Evolutionary conservation across 2,113 vertebrate genomes (phyloP).

Genomic region (Elaphurus davidianus): DNA sequence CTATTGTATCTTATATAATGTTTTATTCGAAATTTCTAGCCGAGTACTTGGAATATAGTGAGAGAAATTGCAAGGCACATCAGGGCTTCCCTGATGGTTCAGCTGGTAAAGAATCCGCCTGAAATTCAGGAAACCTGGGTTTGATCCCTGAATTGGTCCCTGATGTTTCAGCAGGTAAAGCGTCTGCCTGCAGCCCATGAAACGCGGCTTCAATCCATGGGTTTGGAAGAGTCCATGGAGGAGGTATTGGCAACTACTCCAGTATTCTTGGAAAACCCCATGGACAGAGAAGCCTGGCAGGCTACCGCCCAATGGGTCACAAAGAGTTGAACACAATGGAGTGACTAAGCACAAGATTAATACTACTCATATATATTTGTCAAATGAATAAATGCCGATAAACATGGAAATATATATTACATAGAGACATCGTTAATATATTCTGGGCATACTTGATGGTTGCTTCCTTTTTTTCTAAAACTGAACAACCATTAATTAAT

Average conservation of each 20-base stretch:
- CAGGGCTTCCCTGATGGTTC: not conserved
- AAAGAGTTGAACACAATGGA: not conserved
- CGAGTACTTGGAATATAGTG: not conserved
- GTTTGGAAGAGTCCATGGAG: not conserved
- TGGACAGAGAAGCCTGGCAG: not conserved
- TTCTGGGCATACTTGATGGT: not conserved
- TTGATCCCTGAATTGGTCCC: too few relatives aligned
- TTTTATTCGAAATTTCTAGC: not conserved
- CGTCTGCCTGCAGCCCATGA: not conserved
- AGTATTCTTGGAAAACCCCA: not conserved
- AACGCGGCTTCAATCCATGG: not conserved
- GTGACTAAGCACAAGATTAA: not conserved
- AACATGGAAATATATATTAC: not conserved
- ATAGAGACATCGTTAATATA: not conserved
- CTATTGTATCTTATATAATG: not conserved
- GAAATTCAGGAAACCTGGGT: too few relatives aligned
- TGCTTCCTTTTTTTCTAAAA: not conserved
- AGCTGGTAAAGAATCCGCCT: not conserved
- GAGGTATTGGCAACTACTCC: not conserved
- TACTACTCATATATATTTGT: not conserved
- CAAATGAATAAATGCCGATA: not conserved
- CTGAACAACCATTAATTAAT: not conserved
- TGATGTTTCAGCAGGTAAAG: not conserved
- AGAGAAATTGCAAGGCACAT: not conserved
- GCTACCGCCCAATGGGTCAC: not conserved